These are phyloP conservation scores for Diploptera punctata DNA, from an alignment of 2,888 invertebrate species.

Conservation along the genomic window DNA sequence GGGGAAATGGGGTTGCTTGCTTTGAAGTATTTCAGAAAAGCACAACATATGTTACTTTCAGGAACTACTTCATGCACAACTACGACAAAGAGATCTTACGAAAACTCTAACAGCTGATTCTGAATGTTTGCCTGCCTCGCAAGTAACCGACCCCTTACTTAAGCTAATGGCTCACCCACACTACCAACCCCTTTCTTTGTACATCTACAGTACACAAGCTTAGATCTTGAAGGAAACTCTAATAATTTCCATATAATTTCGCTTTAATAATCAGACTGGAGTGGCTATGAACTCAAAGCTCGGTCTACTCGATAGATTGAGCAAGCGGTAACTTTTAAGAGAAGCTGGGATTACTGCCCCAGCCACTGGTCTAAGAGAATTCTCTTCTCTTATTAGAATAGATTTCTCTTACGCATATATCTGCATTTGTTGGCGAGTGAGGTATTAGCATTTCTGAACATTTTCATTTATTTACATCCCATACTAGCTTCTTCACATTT, in stretches of 20 bases:
- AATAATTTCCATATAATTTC: slow-evolving; percentile 32
- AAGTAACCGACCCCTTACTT: slow-evolving; percentile 19
- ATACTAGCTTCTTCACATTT: no score
- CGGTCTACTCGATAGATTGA: slow-evolving; percentile 2
- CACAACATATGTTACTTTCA: no score
- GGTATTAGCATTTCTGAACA: no score
- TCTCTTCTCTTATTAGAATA: no score
- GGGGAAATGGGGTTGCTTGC: no score
- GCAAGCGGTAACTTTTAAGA: background rate
- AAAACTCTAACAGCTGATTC: slow-evolving; percentile 11
- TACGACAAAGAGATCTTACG: background rate
- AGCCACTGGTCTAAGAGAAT: no score
- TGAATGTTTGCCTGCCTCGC: background rate
- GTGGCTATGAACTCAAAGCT: slow-evolving; percentile 24
- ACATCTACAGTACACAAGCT: slow-evolving; percentile 23
- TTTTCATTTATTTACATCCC: no score
- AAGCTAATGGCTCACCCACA: slow-evolving; percentile 27
- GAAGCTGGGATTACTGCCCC: background rate
- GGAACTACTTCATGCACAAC: no score
- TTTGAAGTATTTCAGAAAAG: no score
- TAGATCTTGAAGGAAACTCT: slow-evolving; percentile 26
- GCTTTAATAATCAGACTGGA: slow-evolving; percentile 25
- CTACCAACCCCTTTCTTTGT: slow-evolving; percentile 23
- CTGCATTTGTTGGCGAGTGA: no score
- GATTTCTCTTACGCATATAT: no score